Percentiles rank a stretch among this genome's conserved stretches.
Evolutionary conservation across 1,140 invertebrate species (phyloP).

Genomic region (Gonatopus flavifemur): DNA sequence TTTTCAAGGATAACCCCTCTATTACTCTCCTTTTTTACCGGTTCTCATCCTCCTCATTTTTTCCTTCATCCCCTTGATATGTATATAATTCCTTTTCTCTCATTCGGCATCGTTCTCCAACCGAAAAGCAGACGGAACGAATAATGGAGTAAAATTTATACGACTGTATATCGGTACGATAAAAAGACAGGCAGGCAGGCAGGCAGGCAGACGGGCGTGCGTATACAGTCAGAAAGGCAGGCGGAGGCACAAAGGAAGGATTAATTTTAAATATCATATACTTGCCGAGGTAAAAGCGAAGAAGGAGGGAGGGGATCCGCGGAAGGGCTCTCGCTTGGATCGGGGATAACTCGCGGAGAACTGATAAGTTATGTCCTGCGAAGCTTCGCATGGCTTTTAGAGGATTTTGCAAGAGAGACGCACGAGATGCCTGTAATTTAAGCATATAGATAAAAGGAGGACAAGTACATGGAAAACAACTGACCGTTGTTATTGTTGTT

Average conservation of each 20-base stretch:
- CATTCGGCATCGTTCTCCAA: constrained; percentile 19
- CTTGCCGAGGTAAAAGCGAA: constrained; percentile 39
- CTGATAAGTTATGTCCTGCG: constrained; percentile 36
- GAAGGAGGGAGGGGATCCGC: constrained; percentile 25
- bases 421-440: too few species aligned
- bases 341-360: constrained; percentile 20
- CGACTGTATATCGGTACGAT: constrained; percentile 54
- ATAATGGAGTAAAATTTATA: constrained; percentile 56
- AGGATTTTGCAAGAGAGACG: constrained; percentile 9
- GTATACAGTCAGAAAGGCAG: constrained; percentile 16
- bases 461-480: too few species aligned
- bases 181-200: constrained; percentile 49
- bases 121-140: constrained; percentile 26
- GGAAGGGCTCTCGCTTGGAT: constrained; percentile 23
- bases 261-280: constrained; percentile 59
- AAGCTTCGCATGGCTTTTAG: constrained; percentile 15
- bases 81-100: constrained; percentile 6
- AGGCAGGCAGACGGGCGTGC: constrained; percentile 28
- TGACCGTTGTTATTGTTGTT: too few species aligned
- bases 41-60: constrained; percentile 3
- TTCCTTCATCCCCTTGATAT: not conserved
- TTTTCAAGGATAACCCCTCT: constrained; percentile 11
- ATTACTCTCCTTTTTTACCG: not conserved
- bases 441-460: too few species aligned
- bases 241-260: constrained; percentile 53